Base-by-base conservation (phyloP, 2,113 vertebrate species). In the Amia ocellicauda region DNA sequence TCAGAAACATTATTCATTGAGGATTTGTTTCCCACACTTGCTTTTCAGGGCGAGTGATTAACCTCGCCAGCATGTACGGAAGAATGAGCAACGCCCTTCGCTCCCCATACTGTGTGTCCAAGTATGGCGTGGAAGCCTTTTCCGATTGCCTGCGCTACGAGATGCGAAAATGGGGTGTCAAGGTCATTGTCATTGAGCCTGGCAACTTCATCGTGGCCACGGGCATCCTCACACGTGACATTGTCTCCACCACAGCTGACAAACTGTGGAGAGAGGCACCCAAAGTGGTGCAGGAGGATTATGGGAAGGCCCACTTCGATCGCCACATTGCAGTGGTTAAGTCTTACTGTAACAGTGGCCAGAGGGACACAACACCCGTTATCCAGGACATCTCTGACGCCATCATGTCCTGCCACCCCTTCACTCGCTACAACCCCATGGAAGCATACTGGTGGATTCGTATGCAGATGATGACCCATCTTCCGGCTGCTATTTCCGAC, bases 111-210 rank as follows among this genome's bases (percentile, higher is more conserved):
- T 94, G 92, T 0, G 2, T 96, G 19, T 92, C 93, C n/a, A 94
- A 93, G 78, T 91, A 85, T 1, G 93, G 88, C 4, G 78, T 94
- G 61, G 88, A 93, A 41, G 92, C 88, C 0, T 96, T 94, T 60
- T 93, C 92, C 0, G 91, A 93, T 74, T 95, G 94, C 80, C 87
- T 95, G 4, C 73, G 92, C 66, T 90, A 93, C 36, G 93, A 95
- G 78, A 94, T 95, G 92, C 92, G 90, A 75, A 51, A 69, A 53
- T 94, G 92, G 93, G 91, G 90, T 0, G 91, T 94, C 0, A 87
- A 84, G 1, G 91, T 96, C 60, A 84, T 89, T 29, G 14, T 90
- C 2, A 16, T 94, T 0, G 91, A 95, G 66, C 91, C 91, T 0
- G 87, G 93, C 0, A 94, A 94, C 87, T 94, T 90, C 0, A 80